Evolutionary conservation across 2,113 vertebrate genomes (phyloP).

Genomic region (Eira barbara): DNA sequence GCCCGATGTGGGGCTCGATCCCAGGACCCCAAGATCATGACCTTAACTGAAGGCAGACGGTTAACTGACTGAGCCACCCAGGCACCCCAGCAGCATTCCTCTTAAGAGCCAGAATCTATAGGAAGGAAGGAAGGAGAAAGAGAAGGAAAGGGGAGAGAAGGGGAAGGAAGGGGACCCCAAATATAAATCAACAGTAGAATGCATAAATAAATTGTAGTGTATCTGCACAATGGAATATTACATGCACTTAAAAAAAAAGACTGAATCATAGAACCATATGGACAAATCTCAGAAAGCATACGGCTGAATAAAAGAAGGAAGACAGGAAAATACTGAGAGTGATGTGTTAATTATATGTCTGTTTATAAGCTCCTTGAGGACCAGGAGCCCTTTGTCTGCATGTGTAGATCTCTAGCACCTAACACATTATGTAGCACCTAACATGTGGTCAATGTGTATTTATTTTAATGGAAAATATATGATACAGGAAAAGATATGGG

Average conservation of each 20-base stretch:
- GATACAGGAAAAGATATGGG: not conserved
- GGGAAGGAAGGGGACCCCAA: not conserved
- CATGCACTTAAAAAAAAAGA: not conserved
- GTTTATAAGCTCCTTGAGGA: not conserved
- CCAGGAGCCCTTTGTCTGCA: not conserved
- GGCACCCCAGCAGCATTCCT: not conserved
- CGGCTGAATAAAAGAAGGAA: not conserved
- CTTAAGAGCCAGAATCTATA: not conserved
- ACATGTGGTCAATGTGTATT: not conserved
- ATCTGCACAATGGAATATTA: not conserved
- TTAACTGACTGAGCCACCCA: no score
- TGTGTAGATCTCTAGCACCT: not conserved
- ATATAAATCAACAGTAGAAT: not conserved
- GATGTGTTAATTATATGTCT: not conserved
- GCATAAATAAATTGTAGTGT: not conserved
- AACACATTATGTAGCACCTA: not conserved
- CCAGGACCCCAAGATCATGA: no score
- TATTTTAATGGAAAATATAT: not conserved
- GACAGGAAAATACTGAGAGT: not conserved
- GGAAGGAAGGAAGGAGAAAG: not conserved
- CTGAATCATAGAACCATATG: not conserved
- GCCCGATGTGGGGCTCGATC: no score
- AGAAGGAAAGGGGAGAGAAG: not conserved
- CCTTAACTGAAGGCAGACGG: no score
- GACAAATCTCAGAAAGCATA: not conserved